Conservation (phyloP, 2,797 vertebrate species). For the Sebastes trivittatus region DNA sequence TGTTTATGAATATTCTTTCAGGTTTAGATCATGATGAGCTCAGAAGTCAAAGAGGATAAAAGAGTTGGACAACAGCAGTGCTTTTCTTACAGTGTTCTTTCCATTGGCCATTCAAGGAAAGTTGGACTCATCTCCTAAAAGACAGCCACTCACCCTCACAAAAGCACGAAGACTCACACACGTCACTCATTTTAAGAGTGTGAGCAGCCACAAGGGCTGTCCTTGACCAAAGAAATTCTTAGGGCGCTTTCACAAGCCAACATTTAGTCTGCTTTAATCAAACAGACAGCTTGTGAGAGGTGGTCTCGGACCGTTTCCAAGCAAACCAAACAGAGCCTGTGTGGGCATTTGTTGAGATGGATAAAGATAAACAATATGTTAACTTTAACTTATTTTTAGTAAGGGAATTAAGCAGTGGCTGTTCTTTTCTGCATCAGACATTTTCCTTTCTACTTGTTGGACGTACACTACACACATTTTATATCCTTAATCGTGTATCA, state of each 20-base stretch:
- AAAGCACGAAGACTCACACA: not conserved
- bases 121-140: conserved; percentile 16
- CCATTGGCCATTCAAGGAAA: conserved; percentile 15
- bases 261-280: too few relatives aligned
- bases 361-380: too few relatives aligned
- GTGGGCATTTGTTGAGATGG: too few relatives aligned
- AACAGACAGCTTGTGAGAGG: too few relatives aligned
- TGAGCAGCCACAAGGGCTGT: not conserved
- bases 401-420: not conserved
- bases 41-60: conserved; percentile 34
- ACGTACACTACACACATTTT: not conserved
- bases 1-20: not conserved
- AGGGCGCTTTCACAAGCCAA: not conserved
- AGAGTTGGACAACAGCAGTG: not conserved
- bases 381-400: not conserved
- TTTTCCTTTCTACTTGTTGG: not conserved
- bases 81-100: conserved; percentile 27
- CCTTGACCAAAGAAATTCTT: not conserved
- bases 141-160: conserved; percentile 2
- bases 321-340: too few relatives aligned
- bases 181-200: not conserved
- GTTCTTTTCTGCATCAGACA: not conserved
- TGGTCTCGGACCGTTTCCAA: too few relatives aligned
- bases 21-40: conserved; percentile 7
- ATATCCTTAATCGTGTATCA: not conserved